Evolutionary conservation across 2,888 invertebrate species (phyloP).

Genomic region (Scaptomyza tumidula): DNA sequence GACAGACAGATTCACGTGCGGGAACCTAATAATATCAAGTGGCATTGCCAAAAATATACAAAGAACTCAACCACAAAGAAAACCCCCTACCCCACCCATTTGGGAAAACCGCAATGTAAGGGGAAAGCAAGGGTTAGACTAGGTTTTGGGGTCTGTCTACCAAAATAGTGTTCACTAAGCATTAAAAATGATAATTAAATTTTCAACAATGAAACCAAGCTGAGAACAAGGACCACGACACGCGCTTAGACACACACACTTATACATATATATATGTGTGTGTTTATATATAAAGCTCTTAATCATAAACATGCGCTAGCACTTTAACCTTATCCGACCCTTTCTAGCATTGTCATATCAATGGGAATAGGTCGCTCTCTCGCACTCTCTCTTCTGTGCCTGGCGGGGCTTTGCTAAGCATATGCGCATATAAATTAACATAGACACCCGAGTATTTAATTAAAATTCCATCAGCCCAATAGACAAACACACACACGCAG

Average conservation of each 20-base stretch:
- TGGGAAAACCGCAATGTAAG: constrained; percentile 53
- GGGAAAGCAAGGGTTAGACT: neutral
- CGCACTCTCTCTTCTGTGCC: neutral
- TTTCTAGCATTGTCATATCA: constrained; percentile 16
- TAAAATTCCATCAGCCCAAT: constrained; percentile 75
- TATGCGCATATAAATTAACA: constrained; percentile 80
- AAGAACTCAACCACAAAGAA: constrained; percentile 32
- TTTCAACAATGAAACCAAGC: constrained; percentile 76
- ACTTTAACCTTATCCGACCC: constrained; percentile 58
- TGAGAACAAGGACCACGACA: constrained; percentile 49
- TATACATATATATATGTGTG: neutral
- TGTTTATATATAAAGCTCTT: constrained; percentile 61
- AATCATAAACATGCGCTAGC: constrained; percentile 80
- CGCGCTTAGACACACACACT: constrained; percentile 31
- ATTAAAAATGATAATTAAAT: constrained; percentile 79
- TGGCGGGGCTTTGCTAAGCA: constrained; percentile 63
- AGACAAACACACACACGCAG: constrained; percentile 49
- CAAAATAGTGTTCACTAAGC: constrained; percentile 78
- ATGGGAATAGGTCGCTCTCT: constrained; percentile 16
- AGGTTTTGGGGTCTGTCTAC: constrained; percentile 30
- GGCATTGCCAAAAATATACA: constrained; percentile 62
- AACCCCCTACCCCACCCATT: too few relatives aligned
- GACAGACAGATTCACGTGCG: constrained; percentile 1
- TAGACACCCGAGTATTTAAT: constrained; percentile 79
- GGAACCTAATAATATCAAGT: constrained; percentile 74